A percentile compares a stretch with the other conserved stretches of the same genome.
Conservation (phyloP, 2,113 vertebrate genomes). For the Struthidea cinerea region DNA sequence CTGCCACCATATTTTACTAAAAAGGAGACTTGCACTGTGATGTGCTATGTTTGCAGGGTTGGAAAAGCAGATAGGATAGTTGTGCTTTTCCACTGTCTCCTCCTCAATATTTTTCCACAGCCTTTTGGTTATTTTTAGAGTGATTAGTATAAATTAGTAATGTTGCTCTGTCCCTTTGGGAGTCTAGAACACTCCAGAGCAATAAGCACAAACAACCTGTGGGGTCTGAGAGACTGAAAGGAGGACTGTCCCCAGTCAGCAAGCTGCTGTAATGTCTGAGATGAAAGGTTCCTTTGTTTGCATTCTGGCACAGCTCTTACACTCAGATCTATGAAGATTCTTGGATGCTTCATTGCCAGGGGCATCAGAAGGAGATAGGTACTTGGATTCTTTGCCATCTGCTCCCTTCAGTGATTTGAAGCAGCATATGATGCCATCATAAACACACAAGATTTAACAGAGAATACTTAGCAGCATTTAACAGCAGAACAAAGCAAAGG, state of each 20-base stretch:
- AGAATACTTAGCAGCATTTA: background rate
- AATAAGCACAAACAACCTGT: background rate
- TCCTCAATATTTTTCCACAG: background rate
- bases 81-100: background rate
- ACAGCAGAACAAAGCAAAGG: background rate
- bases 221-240: slow-evolving; percentile 9
- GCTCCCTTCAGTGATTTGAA: background rate
- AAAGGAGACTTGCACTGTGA: background rate
- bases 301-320: background rate
- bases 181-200: background rate
- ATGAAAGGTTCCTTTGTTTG: slow-evolving; percentile 9
- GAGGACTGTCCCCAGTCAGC: background rate
- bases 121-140: background rate
- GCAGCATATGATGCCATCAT: background rate
- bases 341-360: background rate
- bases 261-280: background rate
- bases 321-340: background rate
- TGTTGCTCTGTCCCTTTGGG: background rate
- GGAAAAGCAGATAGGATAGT: background rate
- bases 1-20: background rate
- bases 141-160: slow-evolving; percentile 26
- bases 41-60: background rate
- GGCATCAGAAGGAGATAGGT: background rate
- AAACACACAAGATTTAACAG: background rate
- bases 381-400: slow-evolving; percentile 3